Base-by-base conservation (phyloP, 2,797 vertebrate species). In the Poeciliopsis turneri region DNA sequence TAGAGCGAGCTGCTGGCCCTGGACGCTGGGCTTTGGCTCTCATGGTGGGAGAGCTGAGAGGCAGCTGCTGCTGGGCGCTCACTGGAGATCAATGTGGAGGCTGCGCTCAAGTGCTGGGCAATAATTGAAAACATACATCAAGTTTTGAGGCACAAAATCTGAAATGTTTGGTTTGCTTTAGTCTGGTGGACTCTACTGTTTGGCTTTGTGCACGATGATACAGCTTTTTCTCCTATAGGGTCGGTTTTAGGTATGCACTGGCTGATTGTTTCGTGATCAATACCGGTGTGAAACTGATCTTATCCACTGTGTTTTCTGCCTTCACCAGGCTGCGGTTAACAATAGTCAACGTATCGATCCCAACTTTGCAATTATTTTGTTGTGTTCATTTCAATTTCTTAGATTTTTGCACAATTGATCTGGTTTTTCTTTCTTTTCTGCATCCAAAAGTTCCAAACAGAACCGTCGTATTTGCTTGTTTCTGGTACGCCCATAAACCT, bases 11-110 rank as follows among this genome's bases (percentile, higher is more conserved):
- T 77, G 86, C 75, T 20, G 80, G 83, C 80, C 78, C 70, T n/a
- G 77, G 86, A 80, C 82, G 86, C 89, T 94, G 93, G 89, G 89
- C 91, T 93, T 78, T 80, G 89, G 85, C 91, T 92, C 89, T 87
- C 77, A 77, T 73, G 78, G 45, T 47, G 71, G 78, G 30, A 23
- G 43, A 51, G 36, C 43, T 16, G 39, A n/a, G 55, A 75, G 20
- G 53, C 16, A 53, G 73, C 23, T 36, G 70, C 30, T 33, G 33
- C 66, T n/a, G 77, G 74, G 47, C 74, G 78, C 43, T 57, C 72
- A 66, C 33, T 33, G 55, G 2, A 12, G 78, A 78, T 79, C 82
- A 82, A 76, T 77, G 77, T 71, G 74, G 43, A 74, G 57, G 30
- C 71, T 43, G 74, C 76, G 59, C 59, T 85, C 79, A 81, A 74